These are phyloP conservation scores for Isichthys henryi DNA, from an alignment of 2,113 vertebrate species.

Conservation along the genomic window DNA sequence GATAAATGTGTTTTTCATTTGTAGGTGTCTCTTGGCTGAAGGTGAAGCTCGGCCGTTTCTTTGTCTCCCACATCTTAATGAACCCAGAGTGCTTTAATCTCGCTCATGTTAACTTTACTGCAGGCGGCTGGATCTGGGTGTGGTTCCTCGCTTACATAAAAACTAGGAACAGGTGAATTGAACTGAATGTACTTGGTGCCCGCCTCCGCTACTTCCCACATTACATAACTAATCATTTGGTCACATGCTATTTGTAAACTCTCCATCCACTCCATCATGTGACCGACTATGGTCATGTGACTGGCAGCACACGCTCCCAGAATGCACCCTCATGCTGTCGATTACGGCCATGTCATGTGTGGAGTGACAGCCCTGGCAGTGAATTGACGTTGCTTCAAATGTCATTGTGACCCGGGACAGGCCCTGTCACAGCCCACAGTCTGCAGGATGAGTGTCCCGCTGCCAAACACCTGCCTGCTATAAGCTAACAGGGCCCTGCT, in stretches of 20 bases:
- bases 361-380: not conserved
- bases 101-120: not conserved
- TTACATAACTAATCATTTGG: not conserved
- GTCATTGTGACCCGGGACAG: not conserved
- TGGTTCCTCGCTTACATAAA: not conserved
- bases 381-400: not conserved
- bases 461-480: not conserved
- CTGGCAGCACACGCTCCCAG: not conserved
- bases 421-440: not conserved
- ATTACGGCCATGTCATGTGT: not conserved
- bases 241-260: not conserved
- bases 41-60: not conserved
- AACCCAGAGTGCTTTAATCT: not conserved
- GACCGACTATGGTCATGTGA: not conserved
- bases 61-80: not conserved
- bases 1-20: not conserved
- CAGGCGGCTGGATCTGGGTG: not conserved
- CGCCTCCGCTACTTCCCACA: not conserved
- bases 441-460: not conserved
- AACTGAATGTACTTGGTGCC: not conserved
- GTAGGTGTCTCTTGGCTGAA: not conserved
- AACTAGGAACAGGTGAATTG: not conserved
- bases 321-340: not conserved
- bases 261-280: not conserved
- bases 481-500: not conserved